Conservation (phyloP, 2,888 invertebrate species). For the Harpalus rubripes region DNA sequence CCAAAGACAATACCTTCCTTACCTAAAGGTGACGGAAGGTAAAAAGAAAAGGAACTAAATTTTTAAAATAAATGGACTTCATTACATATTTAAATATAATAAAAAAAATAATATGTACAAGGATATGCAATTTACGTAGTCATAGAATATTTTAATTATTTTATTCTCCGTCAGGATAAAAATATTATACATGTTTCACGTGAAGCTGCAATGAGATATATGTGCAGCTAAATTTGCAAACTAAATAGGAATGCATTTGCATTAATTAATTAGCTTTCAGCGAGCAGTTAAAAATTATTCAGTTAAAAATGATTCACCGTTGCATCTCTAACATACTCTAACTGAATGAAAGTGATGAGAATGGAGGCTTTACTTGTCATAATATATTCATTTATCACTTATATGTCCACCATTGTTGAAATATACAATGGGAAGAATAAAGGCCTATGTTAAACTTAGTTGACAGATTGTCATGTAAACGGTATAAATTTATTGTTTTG, state of each 20-base stretch:
- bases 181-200: not conserved
- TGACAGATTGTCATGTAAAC: not conserved
- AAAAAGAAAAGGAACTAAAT: no score
- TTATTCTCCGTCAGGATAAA: not conserved
- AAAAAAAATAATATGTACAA: not conserved
- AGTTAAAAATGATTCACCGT: not conserved
- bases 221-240: not conserved
- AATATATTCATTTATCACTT: not conserved
- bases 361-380: not conserved
- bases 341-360: not conserved
- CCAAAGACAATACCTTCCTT: no score
- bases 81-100: not conserved
- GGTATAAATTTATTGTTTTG: not conserved
- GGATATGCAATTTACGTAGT: not conserved
- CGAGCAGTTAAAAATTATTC: not conserved
- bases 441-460: not conserved
- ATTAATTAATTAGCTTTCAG: not conserved
- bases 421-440: not conserved
- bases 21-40: no score
- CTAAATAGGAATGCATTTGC: constrained; percentile 2
- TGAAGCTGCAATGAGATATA: not conserved
- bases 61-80: no score
- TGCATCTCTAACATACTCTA: not conserved
- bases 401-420: not conserved
- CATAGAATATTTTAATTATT: not conserved